Evolutionary conservation across 2,113 vertebrate genomes (phyloP).

Genomic region (Tiliqua scincoides): DNA sequence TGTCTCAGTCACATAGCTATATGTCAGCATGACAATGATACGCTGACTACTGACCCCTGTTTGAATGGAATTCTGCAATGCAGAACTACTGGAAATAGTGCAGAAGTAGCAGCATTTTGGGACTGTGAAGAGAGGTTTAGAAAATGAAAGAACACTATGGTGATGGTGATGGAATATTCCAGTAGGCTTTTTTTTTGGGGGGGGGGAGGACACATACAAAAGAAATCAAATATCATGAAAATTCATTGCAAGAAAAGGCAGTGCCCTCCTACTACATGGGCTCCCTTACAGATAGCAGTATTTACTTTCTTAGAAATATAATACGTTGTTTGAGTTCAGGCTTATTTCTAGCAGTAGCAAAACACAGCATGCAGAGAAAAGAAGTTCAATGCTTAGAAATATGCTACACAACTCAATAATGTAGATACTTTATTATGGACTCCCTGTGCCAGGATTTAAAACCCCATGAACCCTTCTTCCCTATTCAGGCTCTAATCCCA

Average conservation of each 20-base stretch:
- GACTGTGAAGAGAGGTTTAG: not conserved
- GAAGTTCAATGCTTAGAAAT: not conserved
- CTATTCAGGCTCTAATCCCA: not conserved
- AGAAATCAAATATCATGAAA: not conserved
- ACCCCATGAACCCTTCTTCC: not conserved
- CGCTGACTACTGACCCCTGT: too few relatives aligned
- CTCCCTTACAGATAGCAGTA: not conserved
- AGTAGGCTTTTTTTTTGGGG: not conserved
- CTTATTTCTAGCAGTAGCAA: not conserved
- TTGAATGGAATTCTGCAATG: not conserved
- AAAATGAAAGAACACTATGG: not conserved
- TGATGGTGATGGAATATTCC: not conserved
- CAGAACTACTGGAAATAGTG: not conserved
- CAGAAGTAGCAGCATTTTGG: not conserved
- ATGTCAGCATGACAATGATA: too few relatives aligned
- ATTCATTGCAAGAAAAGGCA: not conserved
- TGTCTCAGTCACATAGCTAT: not conserved
- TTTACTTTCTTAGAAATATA: not conserved
- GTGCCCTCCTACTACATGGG: too few relatives aligned
- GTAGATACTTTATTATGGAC: not conserved
- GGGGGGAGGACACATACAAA: too few relatives aligned
- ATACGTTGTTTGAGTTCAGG: not conserved
- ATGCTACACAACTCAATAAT: not conserved
- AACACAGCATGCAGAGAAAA: not conserved
- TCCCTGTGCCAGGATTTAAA: not conserved